A percentile compares a stretch with the other conserved stretches of the same genome.
phyloP scores from a whole-genome alignment of 92 coral and sea anemone species.

The Parazoanthus atlanticus region DNA sequence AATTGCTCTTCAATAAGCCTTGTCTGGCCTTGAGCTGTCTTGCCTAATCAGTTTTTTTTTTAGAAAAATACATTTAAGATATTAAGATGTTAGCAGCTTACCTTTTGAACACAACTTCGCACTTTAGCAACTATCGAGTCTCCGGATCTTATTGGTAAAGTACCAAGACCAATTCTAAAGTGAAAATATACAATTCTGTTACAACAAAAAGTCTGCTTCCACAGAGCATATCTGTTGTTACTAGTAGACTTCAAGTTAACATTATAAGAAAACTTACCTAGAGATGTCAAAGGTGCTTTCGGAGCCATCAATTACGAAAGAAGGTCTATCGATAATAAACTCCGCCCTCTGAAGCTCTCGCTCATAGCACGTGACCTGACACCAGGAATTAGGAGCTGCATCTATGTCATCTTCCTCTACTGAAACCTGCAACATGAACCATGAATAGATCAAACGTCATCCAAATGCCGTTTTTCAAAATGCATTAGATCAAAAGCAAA shows the following conservation, averaged over 20 bases:
- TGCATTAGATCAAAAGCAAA: too few species aligned
- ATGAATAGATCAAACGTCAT: too few species aligned
- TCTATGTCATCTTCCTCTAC: constrained; percentile 13
- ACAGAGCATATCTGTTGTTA: too few species aligned
- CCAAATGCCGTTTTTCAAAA: background rate
- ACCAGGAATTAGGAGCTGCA: background rate
- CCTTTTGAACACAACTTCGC: constrained; percentile 72
- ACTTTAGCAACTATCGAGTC: constrained; percentile 68
- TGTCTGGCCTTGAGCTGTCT: background rate
- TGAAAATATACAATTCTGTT: background rate
- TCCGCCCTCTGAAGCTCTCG: constrained; percentile 13
- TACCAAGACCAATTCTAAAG: constrained; percentile 67
- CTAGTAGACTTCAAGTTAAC: too few species aligned
- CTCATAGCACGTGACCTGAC: constrained; percentile 21
- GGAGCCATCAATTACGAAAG: constrained; percentile 18
- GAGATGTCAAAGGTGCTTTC: background rate
- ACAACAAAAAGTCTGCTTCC: too few species aligned
- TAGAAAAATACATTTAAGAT: background rate
- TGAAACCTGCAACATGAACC: background rate
- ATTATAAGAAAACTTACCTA: background rate
- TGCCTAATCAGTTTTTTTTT: too few species aligned
- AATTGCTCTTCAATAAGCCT: background rate
- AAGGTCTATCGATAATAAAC: background rate
- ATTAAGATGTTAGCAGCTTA: background rate
- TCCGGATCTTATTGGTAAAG: constrained; percentile 59